Percentiles rank a stretch among this genome's conserved stretches.
These are phyloP conservation scores for Troilus luridus DNA, from an alignment of 2,888 invertebrate genomes.

Conservation along the genomic window DNA sequence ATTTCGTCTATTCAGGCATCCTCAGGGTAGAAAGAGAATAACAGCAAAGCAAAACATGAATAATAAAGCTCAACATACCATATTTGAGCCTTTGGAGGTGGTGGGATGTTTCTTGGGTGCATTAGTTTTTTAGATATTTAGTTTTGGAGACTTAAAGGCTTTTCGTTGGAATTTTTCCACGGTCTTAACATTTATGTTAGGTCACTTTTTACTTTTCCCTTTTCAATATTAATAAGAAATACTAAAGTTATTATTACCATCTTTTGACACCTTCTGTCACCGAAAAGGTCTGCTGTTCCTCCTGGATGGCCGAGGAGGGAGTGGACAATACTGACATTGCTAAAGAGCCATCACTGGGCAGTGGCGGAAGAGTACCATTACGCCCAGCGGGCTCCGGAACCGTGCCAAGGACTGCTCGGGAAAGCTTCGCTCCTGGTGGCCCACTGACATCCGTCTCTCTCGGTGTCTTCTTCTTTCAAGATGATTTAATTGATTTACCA, in stretches of 20 bases:
- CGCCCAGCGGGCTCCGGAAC: conserved; percentile 17
- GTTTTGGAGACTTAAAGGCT: no score
- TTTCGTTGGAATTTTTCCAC: no score
- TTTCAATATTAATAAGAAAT: no score
- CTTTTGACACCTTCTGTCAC: not conserved
- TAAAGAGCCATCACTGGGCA: not conserved
- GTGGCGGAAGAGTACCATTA: conserved; percentile 33
- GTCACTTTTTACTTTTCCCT: no score
- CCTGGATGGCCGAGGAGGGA: not conserved
- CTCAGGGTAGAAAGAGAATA: no score
- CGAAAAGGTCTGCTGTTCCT: not conserved
- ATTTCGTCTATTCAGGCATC: no score
- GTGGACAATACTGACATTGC: conserved; percentile 24
- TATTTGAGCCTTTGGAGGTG: no score
- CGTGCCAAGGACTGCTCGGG: conserved; percentile 46
- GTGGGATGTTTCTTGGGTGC: no score
- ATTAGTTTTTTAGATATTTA: no score
- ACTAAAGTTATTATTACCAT: not conserved
- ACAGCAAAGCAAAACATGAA: no score
- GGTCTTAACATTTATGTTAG: no score
- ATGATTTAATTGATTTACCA: not conserved
- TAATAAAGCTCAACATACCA: no score
- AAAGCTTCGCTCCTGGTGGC: conserved; percentile 17
- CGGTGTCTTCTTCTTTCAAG: not conserved
- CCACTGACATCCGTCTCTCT: not conserved